A percentile compares a stretch with the other conserved stretches of the same genome.
Evolutionary conservation across 2,888 invertebrate species (phyloP).

Genomic region (Listrodromus nycthemerus): DNA sequence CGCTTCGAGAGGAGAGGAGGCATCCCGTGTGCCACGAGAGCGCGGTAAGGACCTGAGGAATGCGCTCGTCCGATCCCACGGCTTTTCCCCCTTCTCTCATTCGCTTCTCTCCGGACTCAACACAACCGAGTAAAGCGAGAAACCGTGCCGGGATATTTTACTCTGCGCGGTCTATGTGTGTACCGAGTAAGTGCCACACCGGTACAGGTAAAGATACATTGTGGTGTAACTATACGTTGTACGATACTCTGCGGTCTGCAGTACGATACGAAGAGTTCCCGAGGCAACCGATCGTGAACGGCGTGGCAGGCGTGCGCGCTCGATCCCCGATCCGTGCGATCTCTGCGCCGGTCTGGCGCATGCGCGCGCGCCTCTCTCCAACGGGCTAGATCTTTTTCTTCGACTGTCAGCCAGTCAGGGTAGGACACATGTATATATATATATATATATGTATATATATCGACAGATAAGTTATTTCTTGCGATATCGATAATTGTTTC

Average conservation of each 20-base stretch:
- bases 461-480: slow-evolving; percentile 30
- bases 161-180: slow-evolving; percentile 45
- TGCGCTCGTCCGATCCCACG: slow-evolving; percentile 84
- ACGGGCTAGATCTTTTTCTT: slow-evolving; percentile 49
- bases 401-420: background rate
- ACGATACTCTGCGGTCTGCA: background rate
- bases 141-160: slow-evolving; percentile 58
- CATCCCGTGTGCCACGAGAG: slow-evolving; percentile 79
- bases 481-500: slow-evolving; percentile 67
- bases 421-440: background rate
- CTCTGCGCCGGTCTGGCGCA: slow-evolving; percentile 52
- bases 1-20: slow-evolving; percentile 69
- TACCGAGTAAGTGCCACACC: background rate
- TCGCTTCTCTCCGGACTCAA: slow-evolving; percentile 67
- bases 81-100: slow-evolving; percentile 73
- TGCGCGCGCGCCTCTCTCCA: slow-evolving; percentile 1
- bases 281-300: slow-evolving; percentile 49
- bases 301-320: slow-evolving; percentile 45
- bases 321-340: slow-evolving; percentile 62
- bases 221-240: slow-evolving; percentile 12
- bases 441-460: slow-evolving; percentile 8
- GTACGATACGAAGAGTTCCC: slow-evolving; percentile 12
- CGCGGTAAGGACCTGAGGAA: slow-evolving; percentile 81
- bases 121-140: slow-evolving; percentile 63
- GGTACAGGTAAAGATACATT: slow-evolving; percentile 15